These are phyloP conservation scores for Diorhabda carinulata DNA, from an alignment of 1,140 invertebrate genomes.

Conservation along the genomic window DNA sequence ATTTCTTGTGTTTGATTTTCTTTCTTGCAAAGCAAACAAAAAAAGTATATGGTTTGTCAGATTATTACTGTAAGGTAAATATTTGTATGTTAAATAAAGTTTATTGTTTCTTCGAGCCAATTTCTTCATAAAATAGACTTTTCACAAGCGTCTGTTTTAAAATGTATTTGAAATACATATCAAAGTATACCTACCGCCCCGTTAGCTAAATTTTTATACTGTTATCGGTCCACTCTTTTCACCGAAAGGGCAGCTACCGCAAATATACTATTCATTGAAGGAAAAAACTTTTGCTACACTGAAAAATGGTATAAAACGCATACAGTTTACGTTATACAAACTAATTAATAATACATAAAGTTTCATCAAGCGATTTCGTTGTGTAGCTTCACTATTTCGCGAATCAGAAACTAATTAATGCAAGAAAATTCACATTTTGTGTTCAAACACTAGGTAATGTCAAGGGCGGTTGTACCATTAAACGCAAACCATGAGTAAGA, in stretches of 20 bases:
- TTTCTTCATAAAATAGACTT: not conserved
- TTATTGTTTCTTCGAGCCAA: slow-evolving; percentile 5
- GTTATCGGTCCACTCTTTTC: slow-evolving; percentile 29
- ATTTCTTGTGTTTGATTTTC: not conserved
- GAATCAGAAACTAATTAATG: no score
- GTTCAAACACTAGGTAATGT: no score
- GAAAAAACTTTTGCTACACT: slow-evolving; percentile 25
- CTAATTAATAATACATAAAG: not conserved
- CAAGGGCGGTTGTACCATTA: no score
- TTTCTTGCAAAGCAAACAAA: not conserved
- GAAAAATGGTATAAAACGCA: not conserved
- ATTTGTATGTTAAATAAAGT: slow-evolving; percentile 9
- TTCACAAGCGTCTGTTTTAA: slow-evolving; percentile 21
- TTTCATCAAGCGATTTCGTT: no score
- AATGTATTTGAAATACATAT: slow-evolving; percentile 39
- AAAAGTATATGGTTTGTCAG: not conserved
- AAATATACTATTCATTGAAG: slow-evolving; percentile 42
- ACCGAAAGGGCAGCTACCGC: slow-evolving; percentile 27
- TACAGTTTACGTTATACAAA: not conserved
- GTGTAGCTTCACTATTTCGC: no score
- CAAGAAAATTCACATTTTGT: no score
- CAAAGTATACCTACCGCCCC: slow-evolving; percentile 27
- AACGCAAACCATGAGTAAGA: no score
- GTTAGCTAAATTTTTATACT: slow-evolving; percentile 31
- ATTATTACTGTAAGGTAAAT: slow-evolving; percentile 11